Percentiles rank a stretch among this genome's conserved stretches.
Evolutionary conservation across 2,797 vertebrate genomes (phyloP).

Genomic region (Basileuterus tristriatus): DNA sequence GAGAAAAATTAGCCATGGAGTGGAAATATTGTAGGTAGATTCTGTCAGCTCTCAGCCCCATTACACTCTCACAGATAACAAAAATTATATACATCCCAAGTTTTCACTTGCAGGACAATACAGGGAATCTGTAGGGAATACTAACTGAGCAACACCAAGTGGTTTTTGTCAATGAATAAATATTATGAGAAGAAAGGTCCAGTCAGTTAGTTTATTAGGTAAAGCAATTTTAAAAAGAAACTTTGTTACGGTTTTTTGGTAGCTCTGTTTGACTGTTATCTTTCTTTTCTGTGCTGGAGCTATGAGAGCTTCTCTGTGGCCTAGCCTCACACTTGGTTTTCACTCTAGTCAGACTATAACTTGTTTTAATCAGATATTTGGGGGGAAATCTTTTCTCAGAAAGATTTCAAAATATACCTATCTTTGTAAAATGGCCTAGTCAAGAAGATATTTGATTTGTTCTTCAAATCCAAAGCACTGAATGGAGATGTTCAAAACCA

Average conservation of each 20-base stretch:
- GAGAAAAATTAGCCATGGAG: not conserved
- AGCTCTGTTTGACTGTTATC: not conserved
- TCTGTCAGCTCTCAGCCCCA: not conserved
- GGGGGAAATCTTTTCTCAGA: not conserved
- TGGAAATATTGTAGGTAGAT: not conserved
- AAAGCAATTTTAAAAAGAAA: not conserved
- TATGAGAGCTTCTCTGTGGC: not conserved
- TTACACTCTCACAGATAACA: not conserved
- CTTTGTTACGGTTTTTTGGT: not conserved
- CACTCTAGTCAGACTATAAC: not conserved
- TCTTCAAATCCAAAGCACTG: slow-evolving; percentile 6
- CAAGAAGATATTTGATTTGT: not conserved
- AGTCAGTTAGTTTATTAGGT: not conserved
- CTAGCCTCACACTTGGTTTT: not conserved
- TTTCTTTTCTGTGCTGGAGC: not conserved
- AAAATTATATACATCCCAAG: rapidly evolving
- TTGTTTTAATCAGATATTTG: not conserved
- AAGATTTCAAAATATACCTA: not conserved
- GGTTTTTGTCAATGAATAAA: not conserved
- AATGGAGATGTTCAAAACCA: not conserved
- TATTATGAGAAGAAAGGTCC: not conserved
- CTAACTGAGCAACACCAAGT: not conserved
- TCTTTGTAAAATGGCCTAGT: not conserved
- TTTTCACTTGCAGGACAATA: not conserved
- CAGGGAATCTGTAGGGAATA: not conserved